Percentiles rank a stretch among this genome's conserved stretches.
These are phyloP conservation scores for Drosophila santomea DNA, from an alignment of 1,140 invertebrate genomes.

Conservation along the genomic window DNA sequence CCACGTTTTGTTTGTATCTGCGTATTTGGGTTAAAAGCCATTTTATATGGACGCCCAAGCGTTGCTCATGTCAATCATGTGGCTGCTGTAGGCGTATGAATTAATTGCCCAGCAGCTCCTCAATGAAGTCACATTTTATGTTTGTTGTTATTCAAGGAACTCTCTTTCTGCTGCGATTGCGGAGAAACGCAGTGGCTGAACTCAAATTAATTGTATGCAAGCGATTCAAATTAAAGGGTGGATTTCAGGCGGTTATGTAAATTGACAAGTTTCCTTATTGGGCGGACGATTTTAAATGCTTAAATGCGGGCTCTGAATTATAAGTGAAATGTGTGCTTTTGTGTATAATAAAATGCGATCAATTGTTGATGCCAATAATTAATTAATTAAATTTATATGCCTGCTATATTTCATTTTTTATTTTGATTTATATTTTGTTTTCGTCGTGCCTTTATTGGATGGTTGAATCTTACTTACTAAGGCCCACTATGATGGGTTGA, in stretches of 20 bases:
- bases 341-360: neutral
- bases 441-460: neutral
- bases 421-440: neutral
- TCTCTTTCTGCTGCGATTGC: neutral
- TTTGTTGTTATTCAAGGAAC: neutral
- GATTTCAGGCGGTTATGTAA: slow-evolving; percentile 3
- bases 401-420: neutral
- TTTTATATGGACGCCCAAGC: slow-evolving; percentile 59
- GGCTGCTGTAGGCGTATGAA: slow-evolving; percentile 44
- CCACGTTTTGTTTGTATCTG: slow-evolving; percentile 64
- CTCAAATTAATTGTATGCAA: neutral
- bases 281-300: neutral
- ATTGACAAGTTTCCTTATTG: slow-evolving; percentile 1
- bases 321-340: neutral
- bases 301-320: neutral
- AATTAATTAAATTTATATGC: neutral
- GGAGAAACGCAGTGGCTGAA: neutral
- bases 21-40: slow-evolving; percentile 77
- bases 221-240: slow-evolving; percentile 11
- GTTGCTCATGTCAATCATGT: slow-evolving; percentile 40
- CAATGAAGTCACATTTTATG: slow-evolving; percentile 13
- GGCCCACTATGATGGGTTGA: slow-evolving; percentile 8
- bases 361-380: neutral
- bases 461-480: neutral
- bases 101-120: slow-evolving; percentile 35